These are phyloP conservation scores for Lampropteryx suffumata DNA, from an alignment of 2,888 invertebrate genomes.

Conservation along the genomic window DNA sequence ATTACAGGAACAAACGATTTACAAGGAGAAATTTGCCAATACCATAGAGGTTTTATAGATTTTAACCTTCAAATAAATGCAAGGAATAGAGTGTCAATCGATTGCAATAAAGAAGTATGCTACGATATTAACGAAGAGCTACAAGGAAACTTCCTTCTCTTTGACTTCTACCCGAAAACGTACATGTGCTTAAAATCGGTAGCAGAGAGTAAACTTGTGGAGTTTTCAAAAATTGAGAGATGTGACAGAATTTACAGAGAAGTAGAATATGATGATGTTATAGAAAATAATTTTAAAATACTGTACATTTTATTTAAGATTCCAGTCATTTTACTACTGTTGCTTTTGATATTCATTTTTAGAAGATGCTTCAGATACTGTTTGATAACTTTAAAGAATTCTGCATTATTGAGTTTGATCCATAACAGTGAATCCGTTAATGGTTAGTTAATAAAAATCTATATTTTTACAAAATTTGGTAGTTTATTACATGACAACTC, in stretches of 20 bases:
- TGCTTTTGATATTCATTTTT: slow-evolving; percentile 46
- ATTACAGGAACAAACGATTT: not conserved
- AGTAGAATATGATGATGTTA: slow-evolving; percentile 29
- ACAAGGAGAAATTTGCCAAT: not conserved
- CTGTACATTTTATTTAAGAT: slow-evolving; percentile 46
- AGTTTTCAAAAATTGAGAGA: slow-evolving; percentile 38
- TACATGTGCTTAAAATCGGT: slow-evolving; percentile 52
- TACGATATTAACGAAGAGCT: slow-evolving; percentile 30
- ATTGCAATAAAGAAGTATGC: slow-evolving; percentile 30
- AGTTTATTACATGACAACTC: no score
- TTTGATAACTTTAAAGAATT: slow-evolving; percentile 81
- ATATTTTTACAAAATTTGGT: not conserved
- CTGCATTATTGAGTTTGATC: slow-evolving; percentile 79
- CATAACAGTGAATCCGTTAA: slow-evolving; percentile 62
- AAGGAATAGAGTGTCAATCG: slow-evolving; percentile 35
- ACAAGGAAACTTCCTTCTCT: slow-evolving; percentile 46
- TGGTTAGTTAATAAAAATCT: slow-evolving; percentile 60
- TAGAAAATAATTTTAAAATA: slow-evolving; percentile 33
- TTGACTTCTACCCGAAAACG: slow-evolving; percentile 45
- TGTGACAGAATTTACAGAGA: slow-evolving; percentile 44
- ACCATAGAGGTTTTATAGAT: slow-evolving; percentile 48
- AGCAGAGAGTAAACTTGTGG: slow-evolving; percentile 38
- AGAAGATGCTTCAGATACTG: slow-evolving; percentile 84
- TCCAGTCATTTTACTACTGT: slow-evolving; percentile 46
- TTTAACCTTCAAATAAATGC: slow-evolving; percentile 44